Base-by-base conservation (phyloP, 2,888 invertebrate species). In the Nomada ferruginata region DNA sequence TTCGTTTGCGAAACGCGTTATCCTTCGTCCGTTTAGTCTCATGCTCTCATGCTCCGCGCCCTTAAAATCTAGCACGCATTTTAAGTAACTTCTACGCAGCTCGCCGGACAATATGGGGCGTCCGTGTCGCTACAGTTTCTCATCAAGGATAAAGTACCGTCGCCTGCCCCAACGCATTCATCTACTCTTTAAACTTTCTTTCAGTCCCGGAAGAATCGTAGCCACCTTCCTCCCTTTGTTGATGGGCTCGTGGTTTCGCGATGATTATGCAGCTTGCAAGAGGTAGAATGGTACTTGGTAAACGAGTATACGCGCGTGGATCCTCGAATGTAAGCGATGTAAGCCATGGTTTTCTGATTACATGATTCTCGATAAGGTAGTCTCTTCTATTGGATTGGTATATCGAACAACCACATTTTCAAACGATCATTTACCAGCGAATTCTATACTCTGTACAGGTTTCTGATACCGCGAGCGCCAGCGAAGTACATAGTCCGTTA, bases 131-230 rank as follows among this genome's bases (percentile, higher is more conserved):
- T 15, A 2, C 29, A 52, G 20, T 23, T 18, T 59, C 15, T 42
- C n/a, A 0, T n/a, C 4, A 23, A 13, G 23, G 20, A 47, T 36
- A 50, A 36, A 59, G 36, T 23, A 13, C 1, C 13, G 66, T 36
- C 42, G 52, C n/a, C 26, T 52, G 42, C 44, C 59, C 70, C 50
- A 1, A 13, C 36, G 57, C 57, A 47, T 59, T 69, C 69, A 53
- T 75, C 70, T n/a, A 26, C 61, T 70, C 26, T 36, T 53, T 53
- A 44, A 61, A 75, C 52, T 60, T 59, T 36, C 59, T 71, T 69
- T 69, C 29, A 60, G 20, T 20, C 20, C n/a, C 15, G 20, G 23
- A 61, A 71, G 23, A 61, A 29, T 61, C 18, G 9, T 57, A 53
- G 20, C 50, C n/a, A 15, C 15, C 20, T 23, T 13, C 23, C 20